Base-by-base conservation (phyloP, 2,113 vertebrate genomes). In the Mobula hypostoma region DNA sequence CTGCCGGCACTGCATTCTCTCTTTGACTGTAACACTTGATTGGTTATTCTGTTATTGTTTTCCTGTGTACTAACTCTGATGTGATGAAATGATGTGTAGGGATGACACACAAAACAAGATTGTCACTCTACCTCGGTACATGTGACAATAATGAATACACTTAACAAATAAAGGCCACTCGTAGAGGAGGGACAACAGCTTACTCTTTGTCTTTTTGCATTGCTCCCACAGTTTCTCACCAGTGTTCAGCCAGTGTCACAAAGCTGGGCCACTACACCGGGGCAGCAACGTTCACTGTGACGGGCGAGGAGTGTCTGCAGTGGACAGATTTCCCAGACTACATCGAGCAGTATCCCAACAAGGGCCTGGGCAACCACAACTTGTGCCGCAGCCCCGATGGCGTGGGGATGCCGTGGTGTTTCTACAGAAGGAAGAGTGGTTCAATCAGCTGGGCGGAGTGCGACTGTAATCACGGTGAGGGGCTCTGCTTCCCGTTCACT, bases 251-350 rank as follows among this genome's bases (percentile, higher is more conserved):
- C 94, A 96, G 96, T 32, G 96, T 97, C 36, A 97, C 97, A 11
- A 96, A 97, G 82, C 95, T 98, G 48, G 98, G 98, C 0, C 98
- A 98, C 94, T 99, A 98, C 96, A 98, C 97, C 0, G 98, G 98
- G 94, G 97, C 97, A 0, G 97, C 98, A 95, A 97, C 97, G 0
- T 96, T 97, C 96, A 99, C 98, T 0, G 97, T 97, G 95, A 97
- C 97, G 0, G 98, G 98, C 12, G 97, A 96, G 94, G 95, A 96
- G 70, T 99, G 98, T 95, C 96, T 99, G 95, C 98, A 94, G 94
- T 99, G 98, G 98, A 96, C 97, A 0, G 97, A 98, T 94, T 99
- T 98, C 94, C 98, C 98, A 0, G 98, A 99, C 95, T 99, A 98
- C 0, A 95, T 98, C 6, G 97, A 97, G 97, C 98, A 98, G 96